Percentiles rank a stretch among this genome's conserved stretches.
Conservation (phyloP, 1,140 invertebrate genomes). For the Trachymyrmex cornetzi region DNA sequence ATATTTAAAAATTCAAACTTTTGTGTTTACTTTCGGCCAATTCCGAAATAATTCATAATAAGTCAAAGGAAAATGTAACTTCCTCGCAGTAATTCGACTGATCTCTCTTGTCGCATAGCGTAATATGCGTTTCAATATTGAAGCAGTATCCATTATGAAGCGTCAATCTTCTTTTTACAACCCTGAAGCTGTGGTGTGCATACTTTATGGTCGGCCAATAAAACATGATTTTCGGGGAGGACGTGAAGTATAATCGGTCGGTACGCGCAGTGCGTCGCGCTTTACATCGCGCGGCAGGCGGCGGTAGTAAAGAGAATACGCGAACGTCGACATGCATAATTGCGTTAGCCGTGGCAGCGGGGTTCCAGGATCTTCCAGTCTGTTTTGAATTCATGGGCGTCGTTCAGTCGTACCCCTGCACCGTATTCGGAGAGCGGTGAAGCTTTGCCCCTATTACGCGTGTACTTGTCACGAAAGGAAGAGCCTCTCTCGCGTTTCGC, state of each 20-base stretch:
- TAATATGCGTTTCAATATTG: constrained; percentile 12
- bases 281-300: constrained; percentile 37
- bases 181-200: too few relatives aligned
- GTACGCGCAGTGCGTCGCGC: background rate
- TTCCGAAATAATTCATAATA: constrained; percentile 8
- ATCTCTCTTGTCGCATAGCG: background rate
- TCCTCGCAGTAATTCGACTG: background rate
- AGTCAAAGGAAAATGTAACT: constrained; percentile 2
- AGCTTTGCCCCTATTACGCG: constrained; percentile 72
- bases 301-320: constrained; percentile 52
- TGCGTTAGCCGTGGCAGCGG: constrained; percentile 54
- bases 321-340: constrained; percentile 61
- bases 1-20: background rate
- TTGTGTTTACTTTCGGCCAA: background rate
- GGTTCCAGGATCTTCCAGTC: constrained; percentile 33
- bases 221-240: background rate
- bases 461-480: constrained; percentile 71
- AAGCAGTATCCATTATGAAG: constrained; percentile 27
- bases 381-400: constrained; percentile 75
- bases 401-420: constrained; percentile 49
- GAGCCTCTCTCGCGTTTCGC: constrained; percentile 55
- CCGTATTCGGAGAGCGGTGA: constrained; percentile 59
- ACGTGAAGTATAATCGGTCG: background rate
- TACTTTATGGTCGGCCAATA: constrained; percentile 10
- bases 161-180: constrained; percentile 35